Percentiles rank a stretch among this genome's conserved stretches.
phyloP scores from a whole-genome alignment of 2,797 vertebrate species.

The Chiloscyllium punctatum region DNA sequence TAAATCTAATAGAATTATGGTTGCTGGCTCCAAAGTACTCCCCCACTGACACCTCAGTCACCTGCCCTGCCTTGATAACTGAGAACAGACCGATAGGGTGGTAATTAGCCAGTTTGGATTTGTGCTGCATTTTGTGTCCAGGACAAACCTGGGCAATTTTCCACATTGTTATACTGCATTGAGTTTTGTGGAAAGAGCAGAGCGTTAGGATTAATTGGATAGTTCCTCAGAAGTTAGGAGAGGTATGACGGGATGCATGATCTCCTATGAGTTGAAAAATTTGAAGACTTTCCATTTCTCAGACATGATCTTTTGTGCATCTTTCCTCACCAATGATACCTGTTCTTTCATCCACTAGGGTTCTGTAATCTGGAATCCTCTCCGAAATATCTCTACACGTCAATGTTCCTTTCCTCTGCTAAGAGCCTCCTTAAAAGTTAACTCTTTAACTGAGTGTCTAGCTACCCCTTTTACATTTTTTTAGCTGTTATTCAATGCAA shows the following conservation, averaged over 20 bases:
- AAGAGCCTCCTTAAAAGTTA: not conserved
- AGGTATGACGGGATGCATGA: not conserved
- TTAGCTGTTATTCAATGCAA: not conserved
- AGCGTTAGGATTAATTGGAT: not conserved
- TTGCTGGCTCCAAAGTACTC: too few relatives aligned
- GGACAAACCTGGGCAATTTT: too few relatives aligned
- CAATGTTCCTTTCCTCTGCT: not conserved
- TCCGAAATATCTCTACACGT: not conserved
- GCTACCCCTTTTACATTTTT: not conserved
- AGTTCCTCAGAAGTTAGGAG: not conserved
- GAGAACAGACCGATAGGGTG: too few relatives aligned
- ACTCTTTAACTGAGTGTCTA: not conserved
- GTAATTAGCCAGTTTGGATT: too few relatives aligned
- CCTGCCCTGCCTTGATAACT: too few relatives aligned
- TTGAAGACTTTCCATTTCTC: not conserved
- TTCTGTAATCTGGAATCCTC: not conserved
- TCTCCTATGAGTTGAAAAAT: not conserved
- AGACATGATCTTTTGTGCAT: not conserved
- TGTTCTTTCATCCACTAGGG: not conserved
- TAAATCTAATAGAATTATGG: too few relatives aligned
- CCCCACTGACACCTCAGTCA: too few relatives aligned
- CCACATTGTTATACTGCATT: not conserved
- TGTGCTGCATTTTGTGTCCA: too few relatives aligned
- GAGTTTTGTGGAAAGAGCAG: not conserved
- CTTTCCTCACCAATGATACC: not conserved